These are phyloP conservation scores for Anorthoa munda DNA, from an alignment of 2,888 invertebrate species.

Conservation along the genomic window DNA sequence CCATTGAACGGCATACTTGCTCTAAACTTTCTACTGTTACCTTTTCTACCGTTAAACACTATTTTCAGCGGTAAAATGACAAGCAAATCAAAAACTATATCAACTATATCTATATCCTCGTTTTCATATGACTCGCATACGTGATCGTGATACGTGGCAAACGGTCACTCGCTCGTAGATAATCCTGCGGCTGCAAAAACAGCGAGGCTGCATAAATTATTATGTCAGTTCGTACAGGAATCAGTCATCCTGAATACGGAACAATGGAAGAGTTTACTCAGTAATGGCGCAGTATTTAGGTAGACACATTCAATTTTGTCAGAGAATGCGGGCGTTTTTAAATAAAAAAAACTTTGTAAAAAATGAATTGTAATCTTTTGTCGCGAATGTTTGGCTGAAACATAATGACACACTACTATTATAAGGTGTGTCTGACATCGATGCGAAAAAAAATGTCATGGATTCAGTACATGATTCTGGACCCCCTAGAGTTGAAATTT, in stretches of 20 bases:
- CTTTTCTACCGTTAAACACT: no score
- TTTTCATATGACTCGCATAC: neutral
- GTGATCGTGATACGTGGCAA: neutral
- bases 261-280: slow-evolving; percentile 4
- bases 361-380: no score
- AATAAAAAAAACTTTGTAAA: no score
- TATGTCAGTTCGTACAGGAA: neutral
- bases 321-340: neutral
- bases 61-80: neutral
- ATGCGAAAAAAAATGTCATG: no score
- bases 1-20: no score
- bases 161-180: neutral
- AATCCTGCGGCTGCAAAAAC: slow-evolving; percentile 35
- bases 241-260: no score
- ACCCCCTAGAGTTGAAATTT: no score
- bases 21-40: no score
- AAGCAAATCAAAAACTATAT: neutral
- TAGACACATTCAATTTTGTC: neutral
- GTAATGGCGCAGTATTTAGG: neutral
- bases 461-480: no score
- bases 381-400: neutral
- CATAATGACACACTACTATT: no score
- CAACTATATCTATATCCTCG: neutral
- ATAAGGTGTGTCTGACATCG: no score
- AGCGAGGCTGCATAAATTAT: slow-evolving; percentile 5